These are phyloP conservation scores for Corvus moneduloides DNA, from an alignment of 2,113 vertebrate species.

Conservation along the genomic window DNA sequence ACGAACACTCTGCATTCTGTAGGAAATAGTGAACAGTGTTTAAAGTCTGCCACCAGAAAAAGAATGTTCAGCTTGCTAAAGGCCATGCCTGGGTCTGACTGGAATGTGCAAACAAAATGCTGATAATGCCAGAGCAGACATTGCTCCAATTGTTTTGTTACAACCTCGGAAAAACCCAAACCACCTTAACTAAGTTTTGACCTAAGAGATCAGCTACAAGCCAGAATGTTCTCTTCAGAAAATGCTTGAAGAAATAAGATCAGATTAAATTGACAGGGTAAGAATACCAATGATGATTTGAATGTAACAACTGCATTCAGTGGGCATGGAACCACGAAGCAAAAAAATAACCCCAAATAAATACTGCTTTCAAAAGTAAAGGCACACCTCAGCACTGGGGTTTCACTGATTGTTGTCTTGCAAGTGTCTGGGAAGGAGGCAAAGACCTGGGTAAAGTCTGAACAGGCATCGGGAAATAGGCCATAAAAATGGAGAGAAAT, in stretches of 20 bases:
- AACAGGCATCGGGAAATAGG: not conserved
- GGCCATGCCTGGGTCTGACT: not conserved
- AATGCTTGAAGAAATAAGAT: not conserved
- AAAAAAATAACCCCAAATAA: not conserved
- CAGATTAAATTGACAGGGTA: not conserved
- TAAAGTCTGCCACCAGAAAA: not conserved
- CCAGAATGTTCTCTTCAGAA: not conserved
- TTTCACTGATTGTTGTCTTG: not conserved
- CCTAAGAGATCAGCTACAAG: not conserved
- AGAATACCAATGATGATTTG: not conserved
- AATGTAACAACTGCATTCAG: not conserved
- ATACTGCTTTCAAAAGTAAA: not conserved
- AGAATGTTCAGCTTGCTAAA: not conserved
- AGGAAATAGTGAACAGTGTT: not conserved
- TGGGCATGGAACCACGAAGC: not conserved
- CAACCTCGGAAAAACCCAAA: not conserved
- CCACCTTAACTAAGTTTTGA: not conserved
- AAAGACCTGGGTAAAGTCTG: not conserved
- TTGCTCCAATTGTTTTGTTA: not conserved
- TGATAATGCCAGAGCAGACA: not conserved
- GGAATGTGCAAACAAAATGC: conserved; percentile 18
- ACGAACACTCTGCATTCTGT: conserved; percentile 81
- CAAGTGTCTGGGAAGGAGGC: not conserved
- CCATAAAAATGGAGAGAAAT: not conserved
- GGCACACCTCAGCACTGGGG: not conserved